phyloP scores from a whole-genome alignment of 2,113 vertebrate genomes.

The Choloepus hoffmanni region DNA sequence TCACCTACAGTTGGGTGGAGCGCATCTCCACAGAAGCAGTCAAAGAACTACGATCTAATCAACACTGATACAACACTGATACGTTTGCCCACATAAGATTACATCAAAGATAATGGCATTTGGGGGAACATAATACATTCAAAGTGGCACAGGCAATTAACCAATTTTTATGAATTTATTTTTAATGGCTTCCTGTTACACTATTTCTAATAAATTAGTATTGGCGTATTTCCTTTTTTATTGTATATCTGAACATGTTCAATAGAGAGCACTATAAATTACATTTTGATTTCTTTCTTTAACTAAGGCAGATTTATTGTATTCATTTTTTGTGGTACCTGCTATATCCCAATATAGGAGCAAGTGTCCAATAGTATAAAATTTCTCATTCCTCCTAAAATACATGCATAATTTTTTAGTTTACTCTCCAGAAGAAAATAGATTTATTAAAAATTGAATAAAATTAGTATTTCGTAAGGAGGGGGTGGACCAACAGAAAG shows the following conservation, averaged over 20 bases:
- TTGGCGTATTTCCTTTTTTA: background rate
- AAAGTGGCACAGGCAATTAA: background rate
- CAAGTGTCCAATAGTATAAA: conserved; percentile 36
- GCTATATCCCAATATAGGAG: background rate
- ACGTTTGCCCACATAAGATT: too few relatives aligned
- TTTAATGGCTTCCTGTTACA: background rate
- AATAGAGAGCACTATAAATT: conserved; percentile 57
- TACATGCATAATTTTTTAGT: conserved; percentile 8
- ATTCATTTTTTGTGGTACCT: background rate
- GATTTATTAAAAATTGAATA: conserved; percentile 43
- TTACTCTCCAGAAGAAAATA: background rate
- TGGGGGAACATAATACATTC: too few relatives aligned
- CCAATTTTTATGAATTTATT: background rate
- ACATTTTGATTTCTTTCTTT: background rate
- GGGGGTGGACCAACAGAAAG: background rate
- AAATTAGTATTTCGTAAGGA: background rate
- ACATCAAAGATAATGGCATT: too few relatives aligned
- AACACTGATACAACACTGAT: too few relatives aligned
- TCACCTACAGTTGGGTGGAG: too few relatives aligned
- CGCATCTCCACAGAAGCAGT: too few relatives aligned
- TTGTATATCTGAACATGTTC: conserved; percentile 16
- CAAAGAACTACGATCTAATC: too few relatives aligned
- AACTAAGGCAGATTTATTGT: background rate
- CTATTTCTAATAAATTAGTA: background rate
- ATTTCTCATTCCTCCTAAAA: background rate